A percentile compares a stretch with the other conserved stretches of the same genome.
Conservation (phyloP, 30 jellyfish, hydroid and myxozoan species). For the Aurelia aurita region DNA sequence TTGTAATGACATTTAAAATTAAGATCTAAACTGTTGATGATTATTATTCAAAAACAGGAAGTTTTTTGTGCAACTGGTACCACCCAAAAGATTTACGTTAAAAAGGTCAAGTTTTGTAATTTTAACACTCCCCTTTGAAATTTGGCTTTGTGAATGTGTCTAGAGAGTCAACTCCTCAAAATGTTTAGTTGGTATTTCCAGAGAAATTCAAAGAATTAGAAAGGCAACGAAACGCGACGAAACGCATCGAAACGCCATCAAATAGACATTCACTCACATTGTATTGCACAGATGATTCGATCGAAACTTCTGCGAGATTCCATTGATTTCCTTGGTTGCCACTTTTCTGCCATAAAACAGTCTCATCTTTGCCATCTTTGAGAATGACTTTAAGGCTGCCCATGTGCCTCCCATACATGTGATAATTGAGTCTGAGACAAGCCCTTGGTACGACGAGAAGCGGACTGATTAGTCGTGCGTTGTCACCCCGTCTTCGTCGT, state of each 20-base stretch:
- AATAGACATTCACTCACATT: conserved; percentile 33
- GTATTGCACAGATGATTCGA: conserved; percentile 53
- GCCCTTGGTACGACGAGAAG: conserved; percentile 70
- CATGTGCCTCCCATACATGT: conserved; percentile 88
- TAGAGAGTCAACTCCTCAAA: too few relatives aligned
- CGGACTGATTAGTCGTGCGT: conserved; percentile 83
- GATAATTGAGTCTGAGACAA: conserved; percentile 71
- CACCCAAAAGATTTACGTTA: too few relatives aligned
- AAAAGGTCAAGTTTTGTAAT: too few relatives aligned
- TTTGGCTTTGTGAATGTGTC: too few relatives aligned
- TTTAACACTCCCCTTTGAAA: too few relatives aligned
- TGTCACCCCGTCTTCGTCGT: conserved; percentile 65
- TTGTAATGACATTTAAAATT: too few relatives aligned
- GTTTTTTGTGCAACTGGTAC: too few relatives aligned
- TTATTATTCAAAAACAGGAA: too few relatives aligned
- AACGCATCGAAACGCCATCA: background rate
- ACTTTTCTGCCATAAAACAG: conserved; percentile 61
- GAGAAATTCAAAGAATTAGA: too few relatives aligned
- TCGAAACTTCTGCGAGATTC: conserved; percentile 64
- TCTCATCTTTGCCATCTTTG: conserved; percentile 36
- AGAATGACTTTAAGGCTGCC: conserved; percentile 65
- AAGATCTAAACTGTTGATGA: too few relatives aligned
- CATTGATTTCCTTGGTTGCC: conserved; percentile 91
- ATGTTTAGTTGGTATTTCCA: too few relatives aligned
- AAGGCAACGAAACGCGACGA: too few relatives aligned